These are phyloP conservation scores for Leuctra nigra DNA, from an alignment of 2,888 invertebrate species.

Conservation along the genomic window DNA sequence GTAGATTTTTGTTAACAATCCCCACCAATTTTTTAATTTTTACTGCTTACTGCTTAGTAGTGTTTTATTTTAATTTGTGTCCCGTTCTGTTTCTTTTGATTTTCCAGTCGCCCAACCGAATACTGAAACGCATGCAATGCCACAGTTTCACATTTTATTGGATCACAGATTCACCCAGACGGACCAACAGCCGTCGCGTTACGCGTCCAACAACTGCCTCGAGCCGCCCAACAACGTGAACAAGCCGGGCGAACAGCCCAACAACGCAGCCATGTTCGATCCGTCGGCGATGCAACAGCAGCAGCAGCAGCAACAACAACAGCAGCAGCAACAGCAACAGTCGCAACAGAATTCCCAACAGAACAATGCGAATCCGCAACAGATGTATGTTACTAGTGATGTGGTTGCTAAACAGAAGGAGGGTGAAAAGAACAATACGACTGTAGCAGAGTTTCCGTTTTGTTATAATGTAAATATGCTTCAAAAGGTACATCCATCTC, in stretches of 20 bases:
- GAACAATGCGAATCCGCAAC: constrained; percentile 16
- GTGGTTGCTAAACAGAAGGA: not conserved
- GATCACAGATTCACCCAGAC: constrained; percentile 28
- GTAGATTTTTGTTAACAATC: not conserved
- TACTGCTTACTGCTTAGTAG: not conserved
- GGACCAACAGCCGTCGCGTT: constrained; percentile 24
- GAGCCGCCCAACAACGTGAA: constrained; percentile 6
- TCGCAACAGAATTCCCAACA: constrained; percentile 36
- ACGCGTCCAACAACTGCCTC: constrained; percentile 23
- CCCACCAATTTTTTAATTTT: not conserved
- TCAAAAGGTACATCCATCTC: constrained; percentile 39
- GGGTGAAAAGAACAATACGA: not conserved
- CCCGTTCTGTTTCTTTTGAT: not conserved
- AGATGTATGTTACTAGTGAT: constrained; percentile 17
- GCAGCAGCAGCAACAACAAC: constrained; percentile 37
- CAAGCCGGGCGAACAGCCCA: constrained; percentile 4
- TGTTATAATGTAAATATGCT: constrained; percentile 47
- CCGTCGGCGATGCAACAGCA: constrained; percentile 35
- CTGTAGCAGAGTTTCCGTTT: constrained; percentile 42
- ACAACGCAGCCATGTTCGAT: constrained; percentile 24
- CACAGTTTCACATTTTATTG: constrained; percentile 19
- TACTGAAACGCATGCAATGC: not conserved
- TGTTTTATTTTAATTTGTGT: not conserved
- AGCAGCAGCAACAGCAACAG: constrained; percentile 32
- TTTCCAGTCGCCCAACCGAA: not conserved